These are phyloP conservation scores for Steatornis caripensis DNA, from an alignment of 2,113 vertebrate species.

Conservation along the genomic window DNA sequence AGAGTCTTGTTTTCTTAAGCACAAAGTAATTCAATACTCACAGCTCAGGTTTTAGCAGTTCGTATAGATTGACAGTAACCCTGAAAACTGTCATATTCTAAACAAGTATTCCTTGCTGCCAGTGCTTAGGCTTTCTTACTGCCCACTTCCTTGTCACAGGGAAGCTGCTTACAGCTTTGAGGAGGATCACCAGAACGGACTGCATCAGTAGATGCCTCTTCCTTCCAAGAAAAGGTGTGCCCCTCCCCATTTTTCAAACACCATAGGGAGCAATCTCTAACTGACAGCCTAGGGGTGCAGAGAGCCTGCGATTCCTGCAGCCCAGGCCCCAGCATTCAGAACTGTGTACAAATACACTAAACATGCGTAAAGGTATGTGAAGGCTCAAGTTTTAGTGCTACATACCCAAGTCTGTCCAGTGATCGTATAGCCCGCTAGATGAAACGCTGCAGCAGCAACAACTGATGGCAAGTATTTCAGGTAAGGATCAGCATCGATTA, in stretches of 20 bases:
- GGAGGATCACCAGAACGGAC: neutral
- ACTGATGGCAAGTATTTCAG: slow-evolving; percentile 92
- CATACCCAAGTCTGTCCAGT: slow-evolving; percentile 87
- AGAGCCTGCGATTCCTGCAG: neutral
- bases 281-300: neutral
- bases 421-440: slow-evolving; percentile 83
- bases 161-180: neutral
- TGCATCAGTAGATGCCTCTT: neutral
- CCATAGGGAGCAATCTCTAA: neutral
- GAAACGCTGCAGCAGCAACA: slow-evolving; percentile 87
- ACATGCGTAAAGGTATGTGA: accelerated
- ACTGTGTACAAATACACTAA: accelerated
- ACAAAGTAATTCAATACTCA: neutral
- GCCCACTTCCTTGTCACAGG: neutral
- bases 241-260: neutral
- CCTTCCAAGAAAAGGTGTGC: neutral
- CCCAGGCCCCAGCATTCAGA: neutral
- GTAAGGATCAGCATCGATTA: slow-evolving; percentile 92
- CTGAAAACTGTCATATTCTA: neutral
- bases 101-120: neutral
- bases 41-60: neutral
- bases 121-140: neutral
- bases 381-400: neutral
- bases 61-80: neutral
- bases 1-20: neutral